Conservation (phyloP, 2,797 vertebrate species). For the Cygnus olor region DNA sequence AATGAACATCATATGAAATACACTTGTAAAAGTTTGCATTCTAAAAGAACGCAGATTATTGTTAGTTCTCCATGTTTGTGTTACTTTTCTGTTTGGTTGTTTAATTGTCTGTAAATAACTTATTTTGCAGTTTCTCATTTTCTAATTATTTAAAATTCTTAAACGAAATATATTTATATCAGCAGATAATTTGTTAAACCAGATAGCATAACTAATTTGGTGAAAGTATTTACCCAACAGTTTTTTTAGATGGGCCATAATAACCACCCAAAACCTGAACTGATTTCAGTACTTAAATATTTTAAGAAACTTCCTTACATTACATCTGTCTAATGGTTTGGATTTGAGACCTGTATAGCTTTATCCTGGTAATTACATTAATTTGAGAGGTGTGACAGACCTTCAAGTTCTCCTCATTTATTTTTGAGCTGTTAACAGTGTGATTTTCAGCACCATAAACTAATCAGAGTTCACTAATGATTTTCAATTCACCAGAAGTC, state of each 20-base stretch:
- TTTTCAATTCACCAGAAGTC: not conserved
- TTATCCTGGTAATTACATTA: not conserved
- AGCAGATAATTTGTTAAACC: not conserved
- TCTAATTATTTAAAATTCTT: not conserved
- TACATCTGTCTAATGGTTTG: not conserved
- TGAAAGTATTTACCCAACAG: not conserved
- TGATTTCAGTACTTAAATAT: not conserved
- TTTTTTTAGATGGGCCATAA: not conserved
- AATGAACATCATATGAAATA: not conserved
- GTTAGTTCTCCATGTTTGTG: not conserved
- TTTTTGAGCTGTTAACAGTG: not conserved
- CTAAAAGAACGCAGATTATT: not conserved
- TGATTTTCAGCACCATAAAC: not conserved
- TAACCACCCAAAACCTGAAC: not conserved
- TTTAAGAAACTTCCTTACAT: not conserved
- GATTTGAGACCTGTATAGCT: not conserved
- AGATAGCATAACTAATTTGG: not conserved
- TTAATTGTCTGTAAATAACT: not conserved
- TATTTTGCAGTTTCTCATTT: not conserved
- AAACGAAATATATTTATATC: not conserved
- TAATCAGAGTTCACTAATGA: not conserved
- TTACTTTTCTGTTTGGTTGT: not conserved
- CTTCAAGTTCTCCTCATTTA: not conserved
- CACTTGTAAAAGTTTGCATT: not conserved
- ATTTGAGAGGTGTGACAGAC: not conserved